Conservation (phyloP, 1,140 invertebrate genomes). For the Hormaphis cornu region DNA sequence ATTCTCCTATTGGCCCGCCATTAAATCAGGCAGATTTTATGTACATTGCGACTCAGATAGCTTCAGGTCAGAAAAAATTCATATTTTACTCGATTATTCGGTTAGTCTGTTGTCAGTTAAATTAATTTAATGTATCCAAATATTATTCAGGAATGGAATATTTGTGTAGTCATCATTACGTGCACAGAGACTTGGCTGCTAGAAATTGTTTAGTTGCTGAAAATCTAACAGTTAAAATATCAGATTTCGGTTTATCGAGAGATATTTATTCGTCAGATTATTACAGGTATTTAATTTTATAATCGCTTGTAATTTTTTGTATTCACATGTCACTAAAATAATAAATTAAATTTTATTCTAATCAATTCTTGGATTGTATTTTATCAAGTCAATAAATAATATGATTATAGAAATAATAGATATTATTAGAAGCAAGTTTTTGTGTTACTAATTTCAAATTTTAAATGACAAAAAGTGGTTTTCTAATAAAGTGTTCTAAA, state of each 20-base stretch:
- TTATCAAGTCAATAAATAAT: neutral
- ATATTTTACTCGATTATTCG: neutral
- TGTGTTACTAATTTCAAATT: too few relatives aligned
- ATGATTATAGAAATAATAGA: too few relatives aligned
- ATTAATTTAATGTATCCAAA: neutral
- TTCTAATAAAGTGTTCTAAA: too few relatives aligned
- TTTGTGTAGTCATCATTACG: conserved; percentile 85
- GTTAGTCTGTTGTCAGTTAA: neutral
- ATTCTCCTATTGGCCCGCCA: conserved; percentile 52
- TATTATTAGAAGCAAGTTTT: too few relatives aligned
- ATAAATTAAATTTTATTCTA: neutral
- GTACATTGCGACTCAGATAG: conserved; percentile 80
- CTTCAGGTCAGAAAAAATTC: conserved; percentile 52
- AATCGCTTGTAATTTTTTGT: too few relatives aligned
- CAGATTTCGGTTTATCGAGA: conserved; percentile 88
- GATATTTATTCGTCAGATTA: conserved; percentile 86
- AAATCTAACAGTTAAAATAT: conserved; percentile 87
- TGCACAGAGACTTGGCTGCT: conserved; percentile 92
- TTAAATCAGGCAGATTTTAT: conserved; percentile 74
- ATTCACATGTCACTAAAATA: too few relatives aligned
- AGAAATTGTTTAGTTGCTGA: conserved; percentile 93
- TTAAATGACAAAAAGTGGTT: too few relatives aligned
- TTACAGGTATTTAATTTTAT: conserved; percentile 46
- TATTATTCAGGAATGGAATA: conserved; percentile 78
- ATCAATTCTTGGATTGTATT: neutral